Evolutionary conservation across 1,140 invertebrate genomes (phyloP), one percentile per base, ranked within the genome.

Genomic region (Bicyclus anynana): DNA sequence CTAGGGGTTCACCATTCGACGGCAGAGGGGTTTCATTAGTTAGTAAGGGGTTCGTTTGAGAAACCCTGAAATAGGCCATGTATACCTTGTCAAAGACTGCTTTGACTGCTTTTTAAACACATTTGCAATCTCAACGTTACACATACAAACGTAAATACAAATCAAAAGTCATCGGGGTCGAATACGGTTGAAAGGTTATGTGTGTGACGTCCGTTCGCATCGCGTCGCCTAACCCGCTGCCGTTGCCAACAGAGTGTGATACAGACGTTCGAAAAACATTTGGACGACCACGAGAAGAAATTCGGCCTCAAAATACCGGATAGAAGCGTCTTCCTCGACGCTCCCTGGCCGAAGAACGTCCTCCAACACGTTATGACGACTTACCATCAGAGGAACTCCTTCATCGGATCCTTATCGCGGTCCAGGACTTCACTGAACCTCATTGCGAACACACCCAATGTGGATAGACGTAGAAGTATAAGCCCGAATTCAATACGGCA

Each of bases 201-300:
- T 73, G 70, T 78, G 77, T 82, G 69, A 49, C 72, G 82, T 80
- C 77, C 69, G 57, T 38, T 40, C 37, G 12, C 17, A 51, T 52
- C 51, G 7, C 56, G 60, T 23, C 64, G 61, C 55, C 69, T 70
- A 74, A 72, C 62, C 69, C 62, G 23, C 7, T 26, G 48, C 42
- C 54, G 53, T 70, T 73, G 61, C 66, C 62, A 65, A 67, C 84
- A 90, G 89, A 81, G 27, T 26, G 63, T 87, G 50, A 65, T 85
- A 52, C 66, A 75, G 27, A 54, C 53, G 17, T 89, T 89, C 79
- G 79, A 69, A 63, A 78, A 78, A 44, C 74, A 89, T 29, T 74
- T 90, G 17, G 87, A 89, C 62, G 80, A 90, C 64, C 90, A 91
- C 66, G 91, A 91, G 75, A 80, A 71, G 52, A 88, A 89, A 27